Evolutionary conservation across 2,797 vertebrate genomes (phyloP).

Genomic region (Poeciliopsis paucimaculata): DNA sequence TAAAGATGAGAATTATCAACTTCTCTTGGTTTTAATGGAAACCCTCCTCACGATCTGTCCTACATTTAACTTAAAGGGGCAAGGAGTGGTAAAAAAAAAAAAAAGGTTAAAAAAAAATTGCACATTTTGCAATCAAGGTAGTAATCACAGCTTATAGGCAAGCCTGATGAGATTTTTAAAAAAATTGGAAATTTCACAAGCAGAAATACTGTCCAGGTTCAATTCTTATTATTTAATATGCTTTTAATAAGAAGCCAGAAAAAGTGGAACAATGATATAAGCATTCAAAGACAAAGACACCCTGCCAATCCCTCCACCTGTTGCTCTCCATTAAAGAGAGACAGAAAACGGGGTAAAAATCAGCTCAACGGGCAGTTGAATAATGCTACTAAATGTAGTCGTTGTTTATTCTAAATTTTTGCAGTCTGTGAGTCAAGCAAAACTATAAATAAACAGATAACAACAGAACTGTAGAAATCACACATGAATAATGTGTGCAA

Average conservation of each 20-base stretch:
- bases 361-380: neutral
- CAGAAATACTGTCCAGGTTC: neutral
- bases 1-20: constrained; percentile 7
- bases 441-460: neutral
- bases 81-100: neutral
- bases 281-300: neutral
- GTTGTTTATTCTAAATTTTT: neutral
- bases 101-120: neutral
- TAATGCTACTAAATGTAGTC: neutral
- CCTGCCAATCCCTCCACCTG: neutral
- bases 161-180: neutral
- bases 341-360: neutral
- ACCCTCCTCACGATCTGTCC: neutral
- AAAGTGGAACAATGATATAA: neutral
- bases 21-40: constrained; percentile 19
- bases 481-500: neutral
- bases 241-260: neutral
- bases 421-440: neutral
- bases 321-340: neutral
- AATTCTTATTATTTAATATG: neutral
- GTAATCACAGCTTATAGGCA: neutral
- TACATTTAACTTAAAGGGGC: constrained; percentile 4
- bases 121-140: neutral
- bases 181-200: neutral
- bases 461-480: neutral